A percentile compares a stretch with the other conserved stretches of the same genome.
phyloP scores from a whole-genome alignment of 2,888 invertebrate species.

The Polydrusus pterygomalis region DNA sequence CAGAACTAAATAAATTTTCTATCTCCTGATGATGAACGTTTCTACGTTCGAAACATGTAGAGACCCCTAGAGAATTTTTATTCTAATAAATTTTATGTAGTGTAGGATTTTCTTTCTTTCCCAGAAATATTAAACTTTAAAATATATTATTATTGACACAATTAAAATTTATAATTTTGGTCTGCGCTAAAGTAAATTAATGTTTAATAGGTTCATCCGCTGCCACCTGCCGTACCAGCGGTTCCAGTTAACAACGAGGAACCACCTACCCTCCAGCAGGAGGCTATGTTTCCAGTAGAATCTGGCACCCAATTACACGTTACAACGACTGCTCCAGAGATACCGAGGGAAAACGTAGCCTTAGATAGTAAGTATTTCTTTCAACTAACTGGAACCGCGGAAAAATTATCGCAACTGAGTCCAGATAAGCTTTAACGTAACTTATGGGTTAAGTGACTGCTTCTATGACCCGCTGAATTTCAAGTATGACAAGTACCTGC shows the following conservation, averaged over 20 bases:
- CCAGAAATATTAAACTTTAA: too few species aligned
- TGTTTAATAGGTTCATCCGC: constrained; percentile 21
- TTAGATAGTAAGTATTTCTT: constrained; percentile 30
- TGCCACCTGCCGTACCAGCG: constrained; percentile 49
- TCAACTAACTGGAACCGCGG: too few species aligned
- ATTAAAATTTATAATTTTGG: neutral
- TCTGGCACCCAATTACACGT: constrained; percentile 28
- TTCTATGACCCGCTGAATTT: neutral
- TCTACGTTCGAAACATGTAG: too few species aligned
- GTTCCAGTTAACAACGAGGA: constrained; percentile 47
- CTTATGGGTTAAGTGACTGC: neutral
- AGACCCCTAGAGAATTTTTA: too few species aligned
- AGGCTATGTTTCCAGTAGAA: constrained; percentile 16
- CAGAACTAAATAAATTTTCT: too few species aligned
- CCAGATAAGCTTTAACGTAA: neutral
- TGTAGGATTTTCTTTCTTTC: too few species aligned
- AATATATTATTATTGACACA: too few species aligned
- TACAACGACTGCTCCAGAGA: constrained; percentile 39
- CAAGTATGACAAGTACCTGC: too few species aligned
- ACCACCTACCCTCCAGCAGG: constrained; percentile 20
- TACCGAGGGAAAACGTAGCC: constrained; percentile 15
- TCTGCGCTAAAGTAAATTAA: neutral
- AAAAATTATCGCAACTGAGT: too few species aligned
- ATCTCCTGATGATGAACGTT: too few species aligned
- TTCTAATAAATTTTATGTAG: too few species aligned